Evolutionary conservation across 2,888 invertebrate species (phyloP).

Genomic region (Noctua fimbriata): DNA sequence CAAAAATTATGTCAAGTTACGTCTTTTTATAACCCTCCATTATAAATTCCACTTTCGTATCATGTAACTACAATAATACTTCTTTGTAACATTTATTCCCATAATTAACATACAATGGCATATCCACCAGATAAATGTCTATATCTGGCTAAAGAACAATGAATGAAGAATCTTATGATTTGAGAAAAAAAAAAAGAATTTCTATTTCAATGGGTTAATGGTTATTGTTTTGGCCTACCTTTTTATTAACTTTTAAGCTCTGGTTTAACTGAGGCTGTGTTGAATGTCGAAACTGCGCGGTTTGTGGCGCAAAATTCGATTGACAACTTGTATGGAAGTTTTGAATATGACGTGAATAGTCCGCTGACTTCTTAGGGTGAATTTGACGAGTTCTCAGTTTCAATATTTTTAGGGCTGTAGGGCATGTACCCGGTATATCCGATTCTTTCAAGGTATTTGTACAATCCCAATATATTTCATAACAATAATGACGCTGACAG

Average conservation of each 20-base stretch:
- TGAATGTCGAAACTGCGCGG: background rate
- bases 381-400: background rate
- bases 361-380: too few relatives aligned
- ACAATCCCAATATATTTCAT: background rate
- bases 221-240: constrained; percentile 18
- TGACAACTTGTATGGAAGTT: background rate
- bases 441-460: background rate
- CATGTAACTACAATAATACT: constrained; percentile 38
- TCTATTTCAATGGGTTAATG: constrained; percentile 56
- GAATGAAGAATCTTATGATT: constrained; percentile 48
- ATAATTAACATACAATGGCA: constrained; percentile 63
- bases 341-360: background rate
- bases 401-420: background rate
- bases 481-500: background rate
- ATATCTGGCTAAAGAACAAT: constrained; percentile 58
- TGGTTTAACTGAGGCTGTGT: background rate
- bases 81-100: constrained; percentile 43
- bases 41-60: constrained; percentile 52
- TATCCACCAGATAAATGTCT: constrained; percentile 38
- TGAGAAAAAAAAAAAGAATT: constrained; percentile 52
- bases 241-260: constrained; percentile 16
- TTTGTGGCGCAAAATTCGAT: background rate
- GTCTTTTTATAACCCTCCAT: constrained; percentile 14
- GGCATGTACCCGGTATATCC: background rate
- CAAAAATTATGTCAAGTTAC: constrained; percentile 39